These are phyloP conservation scores for Myzus persicae DNA, from an alignment of 1,140 invertebrate species.

Conservation along the genomic window DNA sequence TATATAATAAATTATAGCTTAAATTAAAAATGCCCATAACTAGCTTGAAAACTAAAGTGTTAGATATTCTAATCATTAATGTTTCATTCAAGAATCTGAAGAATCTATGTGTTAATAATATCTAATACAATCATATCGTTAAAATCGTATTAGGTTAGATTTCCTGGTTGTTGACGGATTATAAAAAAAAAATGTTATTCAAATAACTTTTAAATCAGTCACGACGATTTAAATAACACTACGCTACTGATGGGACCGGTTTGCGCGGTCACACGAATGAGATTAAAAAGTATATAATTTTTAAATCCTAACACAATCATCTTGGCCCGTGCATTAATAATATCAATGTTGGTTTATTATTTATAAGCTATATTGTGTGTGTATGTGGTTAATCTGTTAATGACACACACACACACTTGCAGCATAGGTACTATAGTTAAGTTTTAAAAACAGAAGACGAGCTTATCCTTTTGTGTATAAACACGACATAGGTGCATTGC, in stretches of 20 bases:
- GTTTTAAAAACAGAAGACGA: background rate
- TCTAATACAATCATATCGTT: constrained; percentile 28
- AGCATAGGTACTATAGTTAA: background rate
- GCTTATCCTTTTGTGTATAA: background rate
- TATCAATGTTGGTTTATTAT: constrained; percentile 17
- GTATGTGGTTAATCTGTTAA: background rate
- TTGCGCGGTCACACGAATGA: constrained; percentile 14
- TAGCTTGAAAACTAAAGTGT: too few relatives aligned
- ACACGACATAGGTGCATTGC: background rate
- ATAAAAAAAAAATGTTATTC: constrained; percentile 34
- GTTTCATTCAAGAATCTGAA: background rate
- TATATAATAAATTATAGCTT: too few relatives aligned
- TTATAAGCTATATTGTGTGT: background rate
- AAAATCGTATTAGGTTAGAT: background rate
- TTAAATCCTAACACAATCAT: constrained; percentile 14
- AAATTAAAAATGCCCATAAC: too few relatives aligned
- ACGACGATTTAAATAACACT: constrained; percentile 29
- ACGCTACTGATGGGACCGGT: constrained; percentile 55
- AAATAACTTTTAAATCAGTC: constrained; percentile 35
- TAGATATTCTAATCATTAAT: background rate
- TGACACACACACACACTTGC: background rate
- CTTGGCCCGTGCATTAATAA: constrained; percentile 15
- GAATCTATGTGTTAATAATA: background rate
- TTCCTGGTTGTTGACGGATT: constrained; percentile 28
- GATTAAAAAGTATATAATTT: constrained; percentile 12